phyloP scores from a whole-genome alignment of 2,113 vertebrate genomes.

The Chrysochloris asiatica region DNA sequence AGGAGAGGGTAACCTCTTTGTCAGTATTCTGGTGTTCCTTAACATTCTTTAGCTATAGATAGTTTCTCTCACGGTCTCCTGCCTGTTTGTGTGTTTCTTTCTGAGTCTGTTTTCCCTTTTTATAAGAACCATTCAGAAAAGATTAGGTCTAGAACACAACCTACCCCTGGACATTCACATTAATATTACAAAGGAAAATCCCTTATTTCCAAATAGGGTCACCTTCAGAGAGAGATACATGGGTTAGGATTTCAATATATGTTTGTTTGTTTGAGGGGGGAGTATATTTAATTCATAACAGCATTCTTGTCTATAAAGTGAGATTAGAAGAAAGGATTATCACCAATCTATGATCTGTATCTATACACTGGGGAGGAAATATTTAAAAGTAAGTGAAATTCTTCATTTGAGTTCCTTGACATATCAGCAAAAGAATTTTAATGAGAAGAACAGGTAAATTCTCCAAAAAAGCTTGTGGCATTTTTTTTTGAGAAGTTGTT shows the following conservation, averaged over 20 bases:
- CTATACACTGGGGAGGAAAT: not conserved
- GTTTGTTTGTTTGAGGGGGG: not conserved
- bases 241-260: not conserved
- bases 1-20: not conserved
- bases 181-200: not conserved
- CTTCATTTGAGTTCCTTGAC: not conserved
- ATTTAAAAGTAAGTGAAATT: not conserved
- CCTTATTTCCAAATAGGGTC: not conserved
- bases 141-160: not conserved
- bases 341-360: not conserved
- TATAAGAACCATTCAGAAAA: not conserved
- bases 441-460: not conserved
- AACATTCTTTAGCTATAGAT: not conserved
- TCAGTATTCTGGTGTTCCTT: not conserved
- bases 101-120: not conserved
- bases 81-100: not conserved
- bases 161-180: not conserved
- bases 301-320: not conserved
- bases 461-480: not conserved
- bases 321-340: not conserved
- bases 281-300: not conserved
- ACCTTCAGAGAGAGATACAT: not conserved
- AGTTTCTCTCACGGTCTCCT: not conserved
- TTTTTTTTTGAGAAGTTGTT: not conserved
- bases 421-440: conserved; percentile 4